These are phyloP conservation scores for Ceratina australensis DNA, from an alignment of 1,140 invertebrate genomes.

Conservation along the genomic window DNA sequence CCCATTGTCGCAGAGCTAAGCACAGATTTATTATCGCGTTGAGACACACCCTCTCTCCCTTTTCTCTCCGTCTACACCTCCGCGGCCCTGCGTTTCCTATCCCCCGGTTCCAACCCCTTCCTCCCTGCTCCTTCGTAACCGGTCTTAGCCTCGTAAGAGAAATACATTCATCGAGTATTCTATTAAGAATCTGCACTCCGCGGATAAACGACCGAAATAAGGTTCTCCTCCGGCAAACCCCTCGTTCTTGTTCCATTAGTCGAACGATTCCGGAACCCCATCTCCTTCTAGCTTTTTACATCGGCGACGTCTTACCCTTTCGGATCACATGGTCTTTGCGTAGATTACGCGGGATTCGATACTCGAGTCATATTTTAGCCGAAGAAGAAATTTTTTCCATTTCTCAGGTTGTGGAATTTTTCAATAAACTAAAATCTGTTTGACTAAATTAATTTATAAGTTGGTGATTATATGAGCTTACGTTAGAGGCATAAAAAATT, in stretches of 20 bases:
- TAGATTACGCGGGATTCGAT: slow-evolving; percentile 44
- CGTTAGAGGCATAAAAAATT: no score
- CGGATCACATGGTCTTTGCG: slow-evolving; percentile 49
- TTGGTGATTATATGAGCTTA: no score
- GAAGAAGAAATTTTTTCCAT: neutral
- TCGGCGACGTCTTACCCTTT: slow-evolving; percentile 45
- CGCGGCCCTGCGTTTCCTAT: slow-evolving; percentile 18
- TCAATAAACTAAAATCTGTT: no score
- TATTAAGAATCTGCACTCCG: slow-evolving; percentile 71
- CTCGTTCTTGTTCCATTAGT: slow-evolving; percentile 62
- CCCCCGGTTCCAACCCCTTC: slow-evolving; percentile 6
- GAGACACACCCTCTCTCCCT: slow-evolving; percentile 48
- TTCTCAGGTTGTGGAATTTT: neutral
- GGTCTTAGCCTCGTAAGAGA: slow-evolving; percentile 67
- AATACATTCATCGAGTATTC: slow-evolving; percentile 74
- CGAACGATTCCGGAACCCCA: slow-evolving; percentile 55
- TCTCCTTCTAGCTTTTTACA: neutral
- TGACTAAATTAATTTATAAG: no score
- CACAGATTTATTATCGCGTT: slow-evolving; percentile 71
- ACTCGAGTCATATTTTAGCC: slow-evolving; percentile 14
- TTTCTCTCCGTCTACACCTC: slow-evolving; percentile 30
- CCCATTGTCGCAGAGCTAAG: slow-evolving; percentile 71
- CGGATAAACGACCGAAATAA: slow-evolving; percentile 68
- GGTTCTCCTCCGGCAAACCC: slow-evolving; percentile 56
- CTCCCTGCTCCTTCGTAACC: slow-evolving; percentile 51